Evolutionary conservation across 64 coral and sea anemone genomes (phyloP), one percentile per base, ranked within the genome.

Genomic region (Platygyra sinensis): DNA sequence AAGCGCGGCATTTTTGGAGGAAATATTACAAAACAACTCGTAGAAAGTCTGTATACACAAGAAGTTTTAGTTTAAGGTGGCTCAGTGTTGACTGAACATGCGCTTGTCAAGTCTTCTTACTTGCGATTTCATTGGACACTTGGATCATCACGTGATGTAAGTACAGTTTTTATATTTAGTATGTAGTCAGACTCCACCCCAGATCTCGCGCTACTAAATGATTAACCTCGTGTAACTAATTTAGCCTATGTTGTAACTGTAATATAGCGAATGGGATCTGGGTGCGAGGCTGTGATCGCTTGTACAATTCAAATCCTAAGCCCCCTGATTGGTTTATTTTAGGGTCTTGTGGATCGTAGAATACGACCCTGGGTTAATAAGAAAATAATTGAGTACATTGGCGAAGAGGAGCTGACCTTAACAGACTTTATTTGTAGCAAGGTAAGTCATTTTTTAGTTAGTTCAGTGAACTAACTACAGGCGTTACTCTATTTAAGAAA

Each of bases 321-420:
- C 28, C 31, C n/a, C 39, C 17, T 60, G 30, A 75, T 59, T 87
- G 71, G 72, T 87, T 76, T 28, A 24, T 87, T 87, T 86, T 89
- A 99, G 97, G 93, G 51, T 61, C 90, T 99, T 93, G 94, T 99
- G 91, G 97, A 99, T 93, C 97, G 93, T 79, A 99, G 97, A 29
- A 99, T 99, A 96, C 90, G 97, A 46, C 97, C 97, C 3, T 99
- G 97, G 97, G 92, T 99, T 28, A 99, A 99, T 69, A 99, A 99
- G 88, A 99, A 99, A 75, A 99, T 99, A 33, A 91, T 99, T 22
- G 97, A 99, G 74, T 99, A 99, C 77, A 99, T 99, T 73, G 97
- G 97, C 46, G 97, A 99, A 91, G 97, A 99, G 46, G 97, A 99
- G 75, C 83, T 94, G 18, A 99, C 94, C 8, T 62, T 99, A 72